Evolutionary conservation across 1,140 invertebrate species (phyloP).

Genomic region (Drosophila ambigua): DNA sequence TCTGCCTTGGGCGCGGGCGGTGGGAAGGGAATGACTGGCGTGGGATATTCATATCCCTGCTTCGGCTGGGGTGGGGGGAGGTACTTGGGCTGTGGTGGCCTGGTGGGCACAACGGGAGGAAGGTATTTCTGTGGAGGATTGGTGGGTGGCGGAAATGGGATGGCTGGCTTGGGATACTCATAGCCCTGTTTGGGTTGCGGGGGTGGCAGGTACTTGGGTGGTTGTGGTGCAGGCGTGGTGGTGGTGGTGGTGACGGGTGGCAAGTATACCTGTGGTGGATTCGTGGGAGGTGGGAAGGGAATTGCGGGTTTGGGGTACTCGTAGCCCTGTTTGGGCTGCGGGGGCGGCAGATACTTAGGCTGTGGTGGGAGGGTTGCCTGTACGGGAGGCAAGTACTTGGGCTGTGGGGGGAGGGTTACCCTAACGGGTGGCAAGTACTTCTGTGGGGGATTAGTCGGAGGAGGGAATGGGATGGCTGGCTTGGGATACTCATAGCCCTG

Average conservation of each 20-base stretch:
- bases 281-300: slow-evolving; percentile 52
- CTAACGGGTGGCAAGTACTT: slow-evolving; percentile 35
- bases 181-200: slow-evolving; percentile 43
- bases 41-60: slow-evolving; percentile 48
- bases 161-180: slow-evolving; percentile 57
- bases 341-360: slow-evolving; percentile 57
- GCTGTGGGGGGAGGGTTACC: slow-evolving; percentile 17
- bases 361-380: slow-evolving; percentile 40
- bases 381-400: slow-evolving; percentile 39
- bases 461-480: slow-evolving; percentile 63
- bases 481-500: slow-evolving; percentile 61
- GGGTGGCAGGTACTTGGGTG: slow-evolving; percentile 39
- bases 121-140: slow-evolving; percentile 37
- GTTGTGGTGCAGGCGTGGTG: slow-evolving; percentile 39
- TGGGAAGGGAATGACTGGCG: slow-evolving; percentile 56
- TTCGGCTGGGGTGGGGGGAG: slow-evolving; percentile 45
- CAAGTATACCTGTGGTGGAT: slow-evolving; percentile 40
- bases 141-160: slow-evolving; percentile 53
- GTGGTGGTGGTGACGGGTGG: slow-evolving; percentile 47
- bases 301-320: slow-evolving; percentile 59
- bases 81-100: slow-evolving; percentile 49
- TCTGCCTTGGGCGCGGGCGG: slow-evolving; percentile 52
- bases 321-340: slow-evolving; percentile 49
- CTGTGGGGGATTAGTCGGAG: slow-evolving; percentile 35
- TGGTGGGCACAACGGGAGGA: slow-evolving; percentile 32